Base-by-base conservation (phyloP, 2,113 vertebrate species). In the Dipodomys stephensi region DNA sequence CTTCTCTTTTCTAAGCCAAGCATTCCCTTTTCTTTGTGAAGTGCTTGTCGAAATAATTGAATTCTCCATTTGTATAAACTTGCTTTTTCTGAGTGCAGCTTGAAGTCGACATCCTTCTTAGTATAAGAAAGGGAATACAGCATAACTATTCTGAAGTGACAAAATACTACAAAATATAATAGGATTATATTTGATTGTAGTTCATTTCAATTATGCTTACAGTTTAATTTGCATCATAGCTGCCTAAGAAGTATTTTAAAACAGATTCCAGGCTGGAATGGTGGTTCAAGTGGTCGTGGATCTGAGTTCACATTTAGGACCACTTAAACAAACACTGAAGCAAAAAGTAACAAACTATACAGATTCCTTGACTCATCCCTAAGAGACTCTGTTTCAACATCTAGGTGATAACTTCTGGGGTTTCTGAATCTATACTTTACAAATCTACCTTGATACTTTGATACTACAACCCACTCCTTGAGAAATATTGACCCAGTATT, bases 101-200 rank as follows among this genome's bases (percentile, higher is more conserved):
- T 87, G 76, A 67, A 94, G 77, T 94, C 65, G 65, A 67, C 20
- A 90, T 32, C 57, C 35, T 39, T 85, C 68, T 90, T 85, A 91
- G 22, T 46, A n/a, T 65, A 88, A 87, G n/a, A 22, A 68, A 46
- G 72, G 86, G 46, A 94, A 74, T 57, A 91, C 71, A 93, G 74
- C 39, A 79, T 68, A 89, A 60, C 65, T 83, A 69, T 72, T 64
- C n/a, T 89, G 18, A 18, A 53, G 28, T 64, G 27, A 74, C 85
- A 91, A 87, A 93, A 87, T 57, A 80, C 46, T 53, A 74, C 73
- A 90, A 91, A 88, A 44, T 25, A 77, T 30, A 92, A 92, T 77
- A 79, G 73, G 22, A 73, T 80, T 32, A 84, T 72, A 87, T 78
- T 84, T 91, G 64, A 18, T 13, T 64, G 83, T 82, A 35, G 19